Evolutionary conservation across 2,113 vertebrate species (phyloP), one percentile per base, ranked within the genome.

Genomic region (Apodemus speciosus): DNA sequence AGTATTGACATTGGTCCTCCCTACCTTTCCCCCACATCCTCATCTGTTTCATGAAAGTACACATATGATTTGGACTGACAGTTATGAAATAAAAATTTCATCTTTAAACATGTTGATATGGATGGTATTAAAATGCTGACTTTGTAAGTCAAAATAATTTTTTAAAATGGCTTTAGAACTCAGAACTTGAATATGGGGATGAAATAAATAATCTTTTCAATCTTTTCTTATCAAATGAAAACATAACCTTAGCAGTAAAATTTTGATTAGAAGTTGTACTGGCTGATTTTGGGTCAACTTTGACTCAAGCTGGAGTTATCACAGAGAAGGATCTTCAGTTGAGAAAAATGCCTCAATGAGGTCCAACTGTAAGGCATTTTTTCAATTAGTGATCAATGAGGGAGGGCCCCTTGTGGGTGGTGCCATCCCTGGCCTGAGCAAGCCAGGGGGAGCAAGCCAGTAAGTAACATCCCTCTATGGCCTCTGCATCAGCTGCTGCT

Each of bases 191-290:
- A 86, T 77, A 88, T 95, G 66, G 16, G 85, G 18, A 53, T 92
- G 23, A 94, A 89, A 87, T 83, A 71, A 9, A 43, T 2, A 30
- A 51, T 77, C 32, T 64, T 80, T 73, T 92, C n/a, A 92, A 66
- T 38, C 35, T 43, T 15, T 93, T 87, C 13, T 85, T 49, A 79
- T 73, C 40, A 94, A 75, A 79, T 90, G 75, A 92, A 92, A 94
- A 90, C 9, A n/a, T 77, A 10, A 15, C 0, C 51, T 80, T 58
- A 96, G 43, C 16, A 91, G 80, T 88, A 84, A 62, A 85, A 94
- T 83, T 68, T 60, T 49, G n/a, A 92, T 49, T 32, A 91, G 32
- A 87, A 46, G 43, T 46, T 46, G 43, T 46, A 46, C 43, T 46
- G 43, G 43, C 43, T 46, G 43, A 46, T 46, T 46, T 46, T 46